Conservation (phyloP, 2,113 vertebrate species). For the Athene cunicularia region DNA sequence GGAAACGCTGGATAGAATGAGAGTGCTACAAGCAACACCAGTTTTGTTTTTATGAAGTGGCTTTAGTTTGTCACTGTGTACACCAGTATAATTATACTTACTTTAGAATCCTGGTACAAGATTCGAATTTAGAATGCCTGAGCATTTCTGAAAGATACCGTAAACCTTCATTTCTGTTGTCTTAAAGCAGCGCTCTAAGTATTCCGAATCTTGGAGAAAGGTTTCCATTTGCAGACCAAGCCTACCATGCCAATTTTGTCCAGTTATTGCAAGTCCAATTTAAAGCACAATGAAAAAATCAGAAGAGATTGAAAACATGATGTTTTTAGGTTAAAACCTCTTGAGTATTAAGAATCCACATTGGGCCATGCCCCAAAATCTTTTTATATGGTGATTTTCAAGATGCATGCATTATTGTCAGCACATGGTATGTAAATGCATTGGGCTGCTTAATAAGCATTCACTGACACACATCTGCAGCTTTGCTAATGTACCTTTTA, state of each 20-base stretch:
- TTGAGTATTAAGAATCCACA: conserved; percentile 5
- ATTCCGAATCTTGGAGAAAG: background rate
- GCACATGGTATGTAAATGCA: conserved; percentile 60
- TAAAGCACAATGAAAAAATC: background rate
- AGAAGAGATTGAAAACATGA: background rate
- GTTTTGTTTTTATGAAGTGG: background rate
- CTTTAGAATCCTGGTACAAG: background rate
- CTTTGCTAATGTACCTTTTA: conserved; percentile 70
- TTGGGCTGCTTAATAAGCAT: conserved; percentile 58
- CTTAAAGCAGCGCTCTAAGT: background rate
- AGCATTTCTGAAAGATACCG: background rate
- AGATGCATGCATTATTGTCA: conserved; percentile 43
- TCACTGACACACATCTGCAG: conserved; percentile 67
- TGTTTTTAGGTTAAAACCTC: background rate
- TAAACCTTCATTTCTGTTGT: background rate
- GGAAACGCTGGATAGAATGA: accelerated
- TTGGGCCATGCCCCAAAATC: background rate
- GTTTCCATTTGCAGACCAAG: background rate
- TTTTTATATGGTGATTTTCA: conserved; percentile 58
- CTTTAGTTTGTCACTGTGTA: background rate
- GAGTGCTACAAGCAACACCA: background rate
- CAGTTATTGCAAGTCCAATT: background rate
- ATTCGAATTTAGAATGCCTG: background rate
- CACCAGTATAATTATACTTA: background rate
- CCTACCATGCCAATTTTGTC: background rate